Evolutionary conservation across 2,797 vertebrate species (phyloP), one percentile per base, ranked within the genome.

Genomic region (Chelon labrosus): DNA sequence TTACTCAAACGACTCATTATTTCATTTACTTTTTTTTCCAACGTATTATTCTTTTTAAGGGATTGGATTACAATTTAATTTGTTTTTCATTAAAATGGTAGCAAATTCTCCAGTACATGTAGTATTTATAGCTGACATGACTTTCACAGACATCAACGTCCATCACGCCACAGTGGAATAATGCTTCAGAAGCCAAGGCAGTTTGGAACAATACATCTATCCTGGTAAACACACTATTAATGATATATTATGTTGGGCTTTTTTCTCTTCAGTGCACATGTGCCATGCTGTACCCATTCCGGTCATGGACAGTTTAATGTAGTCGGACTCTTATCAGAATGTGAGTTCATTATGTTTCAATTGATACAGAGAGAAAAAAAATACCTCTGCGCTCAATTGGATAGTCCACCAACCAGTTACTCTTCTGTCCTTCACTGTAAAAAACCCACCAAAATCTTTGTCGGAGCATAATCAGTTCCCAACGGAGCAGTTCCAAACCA

Each of bases 181-280:
- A 71, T 16, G 14, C 70, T 87, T 80, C 60, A 62, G 58, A 73
- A 55, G 78, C 80, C 80, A 73, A 85, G 89, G 75, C 84, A 85
- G 8, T 60, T 22, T 37, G 35, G 68, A 75, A 65, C 22, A 54
- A 67, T 17, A 51, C 2, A 0, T 72, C 19, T 54, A 50, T 70
- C 38, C 42, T 69, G 46, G 25, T 73, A 31, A 42, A 61, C 20
- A 38, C 11, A 41, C 19, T n/a, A 44, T 50, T 35, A 52, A 65
- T 62, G 35, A 66, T 37, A 42, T 5, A 62, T 20, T 44, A 3
- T 49, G 20, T 10, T 25, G 22, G 3, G 12, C 17, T 44, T 0
- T 31, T 41, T 52, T 65, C 20, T 14, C 31, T 49, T 47, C 10
- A 41, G 27, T 68, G 27, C 37, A 70, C 77, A 54, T 42, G 44